Percentiles rank a stretch among this genome's conserved stretches.
phyloP scores from a whole-genome alignment of 1,140 invertebrate species.

The Drosophila tristis region DNA sequence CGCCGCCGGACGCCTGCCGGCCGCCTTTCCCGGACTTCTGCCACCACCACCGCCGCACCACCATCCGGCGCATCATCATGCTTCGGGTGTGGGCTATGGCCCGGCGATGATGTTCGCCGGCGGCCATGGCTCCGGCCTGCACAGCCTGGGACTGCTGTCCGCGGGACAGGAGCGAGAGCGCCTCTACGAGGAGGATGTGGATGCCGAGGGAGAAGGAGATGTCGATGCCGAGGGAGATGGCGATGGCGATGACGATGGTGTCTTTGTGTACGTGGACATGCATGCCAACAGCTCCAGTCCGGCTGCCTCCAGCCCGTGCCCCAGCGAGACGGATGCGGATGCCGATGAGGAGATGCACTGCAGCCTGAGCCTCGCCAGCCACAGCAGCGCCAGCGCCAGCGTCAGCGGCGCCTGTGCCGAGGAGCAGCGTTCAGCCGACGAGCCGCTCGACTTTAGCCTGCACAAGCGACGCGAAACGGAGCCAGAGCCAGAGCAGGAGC shows the following conservation, averaged over 20 bases:
- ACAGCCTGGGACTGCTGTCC: conserved; percentile 52
- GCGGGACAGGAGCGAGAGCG: conserved; percentile 44
- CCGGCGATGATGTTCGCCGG: conserved; percentile 57
- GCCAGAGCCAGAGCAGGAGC: neutral
- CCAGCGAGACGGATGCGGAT: conserved; percentile 50
- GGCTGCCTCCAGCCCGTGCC: conserved; percentile 58
- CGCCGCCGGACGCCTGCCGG: conserved; percentile 64
- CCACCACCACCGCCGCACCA: conserved; percentile 79
- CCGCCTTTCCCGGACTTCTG: conserved; percentile 85
- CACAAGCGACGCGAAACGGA: conserved; percentile 63
- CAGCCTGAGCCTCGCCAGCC: conserved; percentile 62
- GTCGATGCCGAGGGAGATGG: conserved; percentile 40
- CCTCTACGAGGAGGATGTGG: conserved; percentile 18
- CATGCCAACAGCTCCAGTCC: conserved; percentile 73
- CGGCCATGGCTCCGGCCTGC: conserved; percentile 31
- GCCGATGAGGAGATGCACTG: conserved; percentile 60
- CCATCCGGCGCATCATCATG: conserved; percentile 38
- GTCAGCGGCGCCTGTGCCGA: conserved; percentile 23
- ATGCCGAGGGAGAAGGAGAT: conserved; percentile 9
- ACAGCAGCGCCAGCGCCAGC: conserved; percentile 35
- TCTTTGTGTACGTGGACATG: conserved; percentile 75
- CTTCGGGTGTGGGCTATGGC: conserved; percentile 46
- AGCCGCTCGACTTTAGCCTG: conserved; percentile 77
- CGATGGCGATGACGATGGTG: conserved; percentile 61
- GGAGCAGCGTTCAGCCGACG: conserved; percentile 39